These are phyloP conservation scores for Caenorhabditis sp. DNA, from an alignment of 2,888 invertebrate genomes.

Conservation along the genomic window DNA sequence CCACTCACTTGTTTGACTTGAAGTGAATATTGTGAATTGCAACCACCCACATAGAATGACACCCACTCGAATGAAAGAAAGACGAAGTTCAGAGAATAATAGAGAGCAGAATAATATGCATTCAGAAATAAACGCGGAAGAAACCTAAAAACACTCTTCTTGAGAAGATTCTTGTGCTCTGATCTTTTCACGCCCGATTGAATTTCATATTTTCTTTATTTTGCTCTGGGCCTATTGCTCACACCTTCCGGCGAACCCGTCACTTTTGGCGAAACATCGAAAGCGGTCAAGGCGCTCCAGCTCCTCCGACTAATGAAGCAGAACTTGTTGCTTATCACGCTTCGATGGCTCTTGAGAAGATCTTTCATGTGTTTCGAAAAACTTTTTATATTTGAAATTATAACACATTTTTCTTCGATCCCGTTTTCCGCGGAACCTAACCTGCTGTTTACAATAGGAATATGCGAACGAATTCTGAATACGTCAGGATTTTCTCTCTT, in stretches of 20 bases:
- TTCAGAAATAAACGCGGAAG: conserved; percentile 32
- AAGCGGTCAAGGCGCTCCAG: not conserved
- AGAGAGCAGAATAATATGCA: not conserved
- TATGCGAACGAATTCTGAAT: not conserved
- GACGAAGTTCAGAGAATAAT: not conserved
- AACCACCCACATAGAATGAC: not conserved
- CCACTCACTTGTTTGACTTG: not conserved
- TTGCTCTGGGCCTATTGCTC: not conserved
- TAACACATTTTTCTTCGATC: no score
- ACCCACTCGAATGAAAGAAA: not conserved
- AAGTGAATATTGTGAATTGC: not conserved
- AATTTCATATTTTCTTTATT: conserved; percentile 17
- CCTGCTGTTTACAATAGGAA: conserved; percentile 46
- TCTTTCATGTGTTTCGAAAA: not conserved
- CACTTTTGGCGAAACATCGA: conserved; percentile 7
- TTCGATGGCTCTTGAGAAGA: not conserved
- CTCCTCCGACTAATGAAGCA: not conserved
- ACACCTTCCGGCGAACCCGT: conserved; percentile 13
- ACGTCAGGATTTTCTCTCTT: conserved; percentile 4
- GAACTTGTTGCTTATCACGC: not conserved
- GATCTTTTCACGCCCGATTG: conserved; percentile 58
- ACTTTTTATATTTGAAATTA: not conserved
- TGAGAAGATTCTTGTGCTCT: conserved; percentile 42
- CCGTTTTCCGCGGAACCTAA: not conserved
- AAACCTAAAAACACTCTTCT: conserved; percentile 25